Base-by-base conservation (phyloP, 2,888 invertebrate genomes). In the Cataglyphis rosenhaueri region DNA sequence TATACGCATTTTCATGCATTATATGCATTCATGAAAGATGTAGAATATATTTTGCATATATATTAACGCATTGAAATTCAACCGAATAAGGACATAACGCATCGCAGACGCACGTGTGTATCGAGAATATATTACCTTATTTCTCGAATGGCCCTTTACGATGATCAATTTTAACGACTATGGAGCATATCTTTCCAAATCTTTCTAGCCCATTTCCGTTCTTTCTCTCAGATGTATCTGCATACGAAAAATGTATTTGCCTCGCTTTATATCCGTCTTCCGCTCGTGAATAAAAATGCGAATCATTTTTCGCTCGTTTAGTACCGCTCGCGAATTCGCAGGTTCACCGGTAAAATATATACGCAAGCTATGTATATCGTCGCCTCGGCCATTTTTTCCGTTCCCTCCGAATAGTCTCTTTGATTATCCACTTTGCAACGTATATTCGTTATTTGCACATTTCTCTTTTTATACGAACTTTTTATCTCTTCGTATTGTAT, bases 301-400 rank as follows among this genome's bases (percentile, higher is more conserved):
- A 73, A 79, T 79, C 78, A 79, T 79, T 79, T 79, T 74, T 79
- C 78, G 78, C 78, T 74, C 78, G 78, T 59, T 79, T 79, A 73
- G 41, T 79, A 44, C 25, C 35, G 41, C 74, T 78, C 78, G 78
- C 78, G 18, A 70, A 78, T 41, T 71, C 44, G 59, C 44, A 41
- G 73, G 57, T 68, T 68, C 52, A 48, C 48, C 52, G 68, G 32
- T 78, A 59, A 78, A 73, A 78, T 78, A 78, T 78, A 78, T 78
- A 73, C 32, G 74, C 29, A 73, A 70, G 41, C 71, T 59, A 78
- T 57, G 78, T 59, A 78, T 57, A 71, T 71, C 73, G 78, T 71
- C 78, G 55, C 44, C 44, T 44, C 0, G 9, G 41, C 10, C 21
- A 71, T 78, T 78, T 78, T 78, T 59, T 71, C 29, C 9, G 18